A percentile compares a stretch with the other conserved stretches of the same genome.
These are phyloP conservation scores for Pipa parva DNA, from an alignment of 2,113 vertebrate genomes.

Conservation along the genomic window DNA sequence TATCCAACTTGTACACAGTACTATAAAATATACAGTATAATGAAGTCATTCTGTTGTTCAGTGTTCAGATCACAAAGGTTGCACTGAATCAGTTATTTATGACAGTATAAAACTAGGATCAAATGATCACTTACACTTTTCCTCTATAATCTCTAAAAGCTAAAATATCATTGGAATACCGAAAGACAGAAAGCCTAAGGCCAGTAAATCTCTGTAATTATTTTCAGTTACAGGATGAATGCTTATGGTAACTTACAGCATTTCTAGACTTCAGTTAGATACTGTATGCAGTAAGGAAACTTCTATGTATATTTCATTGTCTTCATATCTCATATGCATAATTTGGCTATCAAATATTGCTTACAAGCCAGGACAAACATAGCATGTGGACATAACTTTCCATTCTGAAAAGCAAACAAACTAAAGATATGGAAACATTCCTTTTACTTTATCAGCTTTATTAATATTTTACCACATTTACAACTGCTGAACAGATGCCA, in stretches of 20 bases:
- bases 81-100: no score
- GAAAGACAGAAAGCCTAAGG: neutral
- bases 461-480: conserved; percentile 68
- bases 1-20: no score
- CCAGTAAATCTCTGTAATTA: neutral
- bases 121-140: no score
- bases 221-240: neutral
- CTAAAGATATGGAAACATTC: conserved; percentile 49
- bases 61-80: no score
- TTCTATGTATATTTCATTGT: neutral
- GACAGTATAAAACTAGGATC: no score
- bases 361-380: conserved; percentile 39
- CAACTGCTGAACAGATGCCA: conserved; percentile 65
- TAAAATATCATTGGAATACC: neutral
- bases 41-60: no score
- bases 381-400: conserved; percentile 38
- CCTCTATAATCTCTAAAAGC: neutral
- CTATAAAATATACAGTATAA: no score
- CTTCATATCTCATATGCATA: conserved; percentile 3
- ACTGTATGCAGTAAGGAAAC: neutral
- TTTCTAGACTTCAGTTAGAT: neutral
- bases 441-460: conserved; percentile 60
- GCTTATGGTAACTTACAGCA: neutral
- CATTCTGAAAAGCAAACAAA: conserved; percentile 42
- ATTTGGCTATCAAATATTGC: conserved; percentile 31